These are phyloP conservation scores for Pseudanteris insignis DNA, from an alignment of 2,888 invertebrate genomes.

Conservation along the genomic window DNA sequence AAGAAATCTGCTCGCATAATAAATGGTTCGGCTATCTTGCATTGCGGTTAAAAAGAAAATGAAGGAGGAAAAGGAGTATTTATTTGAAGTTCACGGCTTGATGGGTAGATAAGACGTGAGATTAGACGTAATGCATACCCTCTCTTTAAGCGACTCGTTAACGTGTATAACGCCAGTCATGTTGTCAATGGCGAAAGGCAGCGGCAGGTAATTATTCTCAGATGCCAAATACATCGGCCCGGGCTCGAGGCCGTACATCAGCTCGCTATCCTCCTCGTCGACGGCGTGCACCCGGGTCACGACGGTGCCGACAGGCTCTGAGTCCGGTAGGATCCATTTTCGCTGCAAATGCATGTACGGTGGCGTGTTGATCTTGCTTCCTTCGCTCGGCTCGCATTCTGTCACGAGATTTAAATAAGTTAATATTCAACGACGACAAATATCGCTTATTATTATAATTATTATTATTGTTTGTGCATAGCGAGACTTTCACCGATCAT, in stretches of 20 bases:
- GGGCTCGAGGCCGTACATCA: constrained; percentile 78
- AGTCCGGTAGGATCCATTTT: constrained; percentile 79
- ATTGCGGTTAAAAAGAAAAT: too few relatives aligned
- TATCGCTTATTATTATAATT: not conserved
- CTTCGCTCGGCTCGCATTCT: constrained; percentile 68
- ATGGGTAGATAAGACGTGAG: constrained; percentile 11
- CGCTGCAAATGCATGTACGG: constrained; percentile 77
- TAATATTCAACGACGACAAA: too few relatives aligned
- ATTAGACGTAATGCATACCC: constrained; percentile 68
- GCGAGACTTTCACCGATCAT: too few relatives aligned
- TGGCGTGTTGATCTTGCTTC: constrained; percentile 68
- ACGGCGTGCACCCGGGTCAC: constrained; percentile 77
- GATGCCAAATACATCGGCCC: constrained; percentile 61
- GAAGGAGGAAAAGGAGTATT: too few relatives aligned
- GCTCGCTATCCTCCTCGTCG: constrained; percentile 72
- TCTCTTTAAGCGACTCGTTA: constrained; percentile 79
- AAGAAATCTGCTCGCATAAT: too few relatives aligned
- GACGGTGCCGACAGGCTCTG: constrained; percentile 76
- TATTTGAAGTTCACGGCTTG: too few relatives aligned
- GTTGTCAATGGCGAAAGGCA: constrained; percentile 82
- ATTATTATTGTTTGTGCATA: too few relatives aligned
- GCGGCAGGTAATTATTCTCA: constrained; percentile 62
- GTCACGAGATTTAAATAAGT: constrained; percentile 9
- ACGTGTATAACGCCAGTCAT: constrained; percentile 81
- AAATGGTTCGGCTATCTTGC: too few relatives aligned